Conservation (phyloP, 37 sponge, comb jelly and placozoan species). For the Crambe crambe region DNA sequence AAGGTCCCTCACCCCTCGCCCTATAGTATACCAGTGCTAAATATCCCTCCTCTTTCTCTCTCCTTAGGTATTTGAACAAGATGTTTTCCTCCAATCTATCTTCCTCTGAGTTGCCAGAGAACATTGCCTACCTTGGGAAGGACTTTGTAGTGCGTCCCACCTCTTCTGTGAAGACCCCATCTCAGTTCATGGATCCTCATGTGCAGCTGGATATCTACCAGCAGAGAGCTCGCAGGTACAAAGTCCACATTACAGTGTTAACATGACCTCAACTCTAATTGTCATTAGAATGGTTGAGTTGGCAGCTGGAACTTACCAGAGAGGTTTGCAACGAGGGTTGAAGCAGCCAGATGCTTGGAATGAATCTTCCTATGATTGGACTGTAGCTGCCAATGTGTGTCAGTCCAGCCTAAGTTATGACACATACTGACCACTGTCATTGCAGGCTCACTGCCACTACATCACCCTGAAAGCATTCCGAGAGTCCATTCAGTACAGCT, state of each 20-base stretch:
- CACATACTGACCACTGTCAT: background rate
- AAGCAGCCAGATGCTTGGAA: conserved; percentile 67
- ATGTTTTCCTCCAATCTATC: conserved; percentile 40
- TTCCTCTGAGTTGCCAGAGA: conserved; percentile 42
- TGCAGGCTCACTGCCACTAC: conserved; percentile 86
- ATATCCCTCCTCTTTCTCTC: too few species aligned
- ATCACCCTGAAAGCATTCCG: conserved; percentile 66
- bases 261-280: too few species aligned
- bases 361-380: conserved; percentile 60
- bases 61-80: conserved; percentile 67
- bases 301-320: conserved; percentile 44
- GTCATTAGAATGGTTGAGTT: conserved; percentile 46
- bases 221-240: conserved; percentile 70
- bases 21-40: too few species aligned
- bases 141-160: conserved; percentile 44
- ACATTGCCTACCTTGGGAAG: conserved; percentile 61
- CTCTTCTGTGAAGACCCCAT: conserved; percentile 32
- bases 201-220: conserved; percentile 71
- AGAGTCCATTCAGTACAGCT: conserved; percentile 34
- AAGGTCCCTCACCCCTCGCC: too few species aligned
- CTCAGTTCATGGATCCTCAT: conserved; percentile 69
- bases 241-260: too few species aligned
- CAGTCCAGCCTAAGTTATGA: background rate
- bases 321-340: conserved; percentile 45
- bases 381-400: conserved; percentile 48